Base-by-base conservation (phyloP, 2,797 vertebrate genomes). In the Potorous gilbertii region DNA sequence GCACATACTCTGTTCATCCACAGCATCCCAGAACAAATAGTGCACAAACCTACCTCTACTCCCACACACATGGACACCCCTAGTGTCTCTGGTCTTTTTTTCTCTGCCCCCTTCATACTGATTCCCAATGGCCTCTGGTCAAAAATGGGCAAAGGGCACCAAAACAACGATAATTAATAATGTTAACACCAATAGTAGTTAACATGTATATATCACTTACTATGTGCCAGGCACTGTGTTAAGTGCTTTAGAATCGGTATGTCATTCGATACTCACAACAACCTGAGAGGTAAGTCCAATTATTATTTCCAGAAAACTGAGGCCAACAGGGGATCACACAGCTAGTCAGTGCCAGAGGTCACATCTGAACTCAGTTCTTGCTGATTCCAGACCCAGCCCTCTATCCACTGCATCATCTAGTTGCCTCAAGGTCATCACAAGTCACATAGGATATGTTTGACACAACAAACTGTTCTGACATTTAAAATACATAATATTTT, bases 41-140 rank as follows among this genome's bases (percentile, higher is more conserved):
- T 11, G 0, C 24, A 40, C 31, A 46, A 11, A 55, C 46, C 21
- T 3, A 28, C 6, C 27, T 14, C 5, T 4, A 0, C 46, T 11
- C 13, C 21, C 5, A 6, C 8, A 9, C 27, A 74, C 1, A 12
- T 16, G 29, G 27, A 55, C 34, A 59, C 3, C 0, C 0, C 11
- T 52, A 28, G 4, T 93, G 8, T 11, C 24, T 21, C 24, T 66
- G 3, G 50, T 52, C 50, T 52, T 9, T 31, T 90, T 14, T 11
- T 54, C 34, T 46, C 66, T 74, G n/a, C 2, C 18, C 66, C 16
- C 57, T 81, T 59, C 10, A 87, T 27, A 54, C 27, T 14, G 4
- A 95, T 52, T 94, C 55, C 4, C 57, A 56, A 74, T 34, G 56
- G 34, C 29, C n/a, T 29, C 5, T 54, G n/a, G 40, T 62, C 91